A percentile compares a stretch with the other conserved stretches of the same genome.
Conservation (phyloP, 1,140 invertebrate genomes). For the Drosophila tsacasi region DNA sequence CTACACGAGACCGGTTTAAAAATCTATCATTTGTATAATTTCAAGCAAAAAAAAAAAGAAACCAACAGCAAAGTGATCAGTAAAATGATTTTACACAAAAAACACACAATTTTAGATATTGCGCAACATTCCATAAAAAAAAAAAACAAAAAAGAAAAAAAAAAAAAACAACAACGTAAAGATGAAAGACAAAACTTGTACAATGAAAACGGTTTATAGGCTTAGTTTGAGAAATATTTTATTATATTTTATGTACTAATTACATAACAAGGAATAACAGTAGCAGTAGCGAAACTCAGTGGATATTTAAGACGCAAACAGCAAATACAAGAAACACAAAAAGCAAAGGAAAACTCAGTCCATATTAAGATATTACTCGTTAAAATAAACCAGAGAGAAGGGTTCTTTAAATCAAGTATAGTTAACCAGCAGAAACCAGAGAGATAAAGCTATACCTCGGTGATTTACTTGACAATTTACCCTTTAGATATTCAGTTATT, state of each 20-base stretch:
- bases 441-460: background rate
- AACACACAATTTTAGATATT: conserved; percentile 49
- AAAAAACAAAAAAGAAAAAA: conserved; percentile 22
- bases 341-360: conserved; percentile 63
- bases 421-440: background rate
- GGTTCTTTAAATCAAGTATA: conserved; percentile 10
- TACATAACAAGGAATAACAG: conserved; percentile 36
- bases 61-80: conserved; percentile 74
- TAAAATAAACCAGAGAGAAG: conserved; percentile 15
- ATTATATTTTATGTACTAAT: conserved; percentile 28
- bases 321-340: conserved; percentile 9
- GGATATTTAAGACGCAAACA: conserved; percentile 55
- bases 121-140: conserved; percentile 64
- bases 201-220: conserved; percentile 59
- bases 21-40: conserved; percentile 54
- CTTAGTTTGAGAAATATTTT: conserved; percentile 17
- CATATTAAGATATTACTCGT: conserved; percentile 73
- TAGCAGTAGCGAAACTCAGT: conserved; percentile 70
- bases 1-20: conserved; percentile 68
- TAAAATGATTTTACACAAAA: conserved; percentile 80
- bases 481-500: conserved; percentile 9
- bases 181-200: conserved; percentile 71
- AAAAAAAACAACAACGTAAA: conserved; percentile 42
- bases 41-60: conserved; percentile 22
- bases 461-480: conserved; percentile 8